A percentile compares a stretch with the other conserved stretches of the same genome.
phyloP scores from a whole-genome alignment of 2,888 invertebrate species.

The Patella ulyssiponensis region DNA sequence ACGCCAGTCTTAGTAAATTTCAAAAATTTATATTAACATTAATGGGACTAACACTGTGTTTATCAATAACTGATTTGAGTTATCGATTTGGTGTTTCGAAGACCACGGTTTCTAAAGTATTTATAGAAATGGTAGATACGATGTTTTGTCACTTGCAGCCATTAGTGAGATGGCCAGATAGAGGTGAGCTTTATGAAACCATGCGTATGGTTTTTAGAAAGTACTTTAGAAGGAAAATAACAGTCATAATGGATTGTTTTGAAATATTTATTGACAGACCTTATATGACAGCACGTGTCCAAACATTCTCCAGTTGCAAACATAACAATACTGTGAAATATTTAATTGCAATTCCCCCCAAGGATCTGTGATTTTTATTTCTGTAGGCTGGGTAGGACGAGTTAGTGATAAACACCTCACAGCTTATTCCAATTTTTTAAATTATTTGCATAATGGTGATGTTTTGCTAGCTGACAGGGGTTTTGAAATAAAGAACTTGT shows the following conservation, averaged over 20 bases:
- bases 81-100: neutral
- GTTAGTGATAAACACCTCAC: constrained; percentile 50
- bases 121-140: constrained; percentile 1
- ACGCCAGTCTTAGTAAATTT: neutral
- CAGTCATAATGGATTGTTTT: constrained; percentile 36
- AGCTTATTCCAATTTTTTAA: constrained; percentile 40
- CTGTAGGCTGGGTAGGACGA: constrained; percentile 47
- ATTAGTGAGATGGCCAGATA: constrained; percentile 19
- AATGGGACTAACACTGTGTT: neutral
- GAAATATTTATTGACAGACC: too few relatives aligned
- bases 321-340: constrained; percentile 48
- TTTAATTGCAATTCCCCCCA: constrained; percentile 52
- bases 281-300: too few relatives aligned
- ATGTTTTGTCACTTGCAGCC: constrained; percentile 4
- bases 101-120: neutral
- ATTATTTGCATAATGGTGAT: constrained; percentile 40
- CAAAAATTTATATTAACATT: neutral
- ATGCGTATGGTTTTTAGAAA: constrained; percentile 27
- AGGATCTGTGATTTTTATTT: constrained; percentile 45
- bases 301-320: constrained; percentile 47
- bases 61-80: too few relatives aligned
- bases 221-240: constrained; percentile 21
- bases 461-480: constrained; percentile 44
- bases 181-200: constrained; percentile 14
- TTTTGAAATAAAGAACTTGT: constrained; percentile 42